Evolutionary conservation across 2,113 vertebrate species (phyloP).

Genomic region (Cyanistes caeruleus): DNA sequence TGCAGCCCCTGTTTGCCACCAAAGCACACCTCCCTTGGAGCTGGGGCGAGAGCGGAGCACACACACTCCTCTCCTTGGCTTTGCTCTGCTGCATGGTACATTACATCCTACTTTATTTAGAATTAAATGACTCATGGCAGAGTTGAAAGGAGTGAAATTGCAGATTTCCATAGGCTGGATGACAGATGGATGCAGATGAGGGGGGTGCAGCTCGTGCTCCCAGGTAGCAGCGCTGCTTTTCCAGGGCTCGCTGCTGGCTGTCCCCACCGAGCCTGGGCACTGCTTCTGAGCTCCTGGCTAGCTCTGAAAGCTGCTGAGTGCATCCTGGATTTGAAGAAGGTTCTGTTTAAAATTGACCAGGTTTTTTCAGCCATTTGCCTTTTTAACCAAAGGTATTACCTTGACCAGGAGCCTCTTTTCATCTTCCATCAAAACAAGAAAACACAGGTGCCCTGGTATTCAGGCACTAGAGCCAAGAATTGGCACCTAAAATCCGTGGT

Average conservation of each 20-base stretch:
- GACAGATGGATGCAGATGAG: background rate
- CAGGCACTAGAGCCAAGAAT: background rate
- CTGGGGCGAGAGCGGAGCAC: background rate
- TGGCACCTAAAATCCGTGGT: accelerated
- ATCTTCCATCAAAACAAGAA: background rate
- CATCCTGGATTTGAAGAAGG: background rate
- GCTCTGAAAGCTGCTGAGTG: background rate
- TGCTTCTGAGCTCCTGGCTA: background rate
- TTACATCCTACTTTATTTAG: background rate
- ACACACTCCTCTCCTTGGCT: background rate
- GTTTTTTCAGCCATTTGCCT: background rate
- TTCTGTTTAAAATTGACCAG: background rate
- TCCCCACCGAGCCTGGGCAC: background rate
- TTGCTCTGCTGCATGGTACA: background rate
- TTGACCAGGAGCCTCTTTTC: background rate
- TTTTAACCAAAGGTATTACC: background rate
- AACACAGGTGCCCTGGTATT: background rate
- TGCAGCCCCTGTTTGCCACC: background rate
- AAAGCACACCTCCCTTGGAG: background rate
- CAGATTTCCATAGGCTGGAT: background rate
- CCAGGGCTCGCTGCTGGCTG: background rate
- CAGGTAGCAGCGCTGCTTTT: background rate
- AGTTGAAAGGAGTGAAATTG: background rate
- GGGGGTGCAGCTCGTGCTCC: background rate
- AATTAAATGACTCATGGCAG: background rate